Evolutionary conservation across 2,113 vertebrate genomes (phyloP).

Genomic region (Festucalex cinctus): DNA sequence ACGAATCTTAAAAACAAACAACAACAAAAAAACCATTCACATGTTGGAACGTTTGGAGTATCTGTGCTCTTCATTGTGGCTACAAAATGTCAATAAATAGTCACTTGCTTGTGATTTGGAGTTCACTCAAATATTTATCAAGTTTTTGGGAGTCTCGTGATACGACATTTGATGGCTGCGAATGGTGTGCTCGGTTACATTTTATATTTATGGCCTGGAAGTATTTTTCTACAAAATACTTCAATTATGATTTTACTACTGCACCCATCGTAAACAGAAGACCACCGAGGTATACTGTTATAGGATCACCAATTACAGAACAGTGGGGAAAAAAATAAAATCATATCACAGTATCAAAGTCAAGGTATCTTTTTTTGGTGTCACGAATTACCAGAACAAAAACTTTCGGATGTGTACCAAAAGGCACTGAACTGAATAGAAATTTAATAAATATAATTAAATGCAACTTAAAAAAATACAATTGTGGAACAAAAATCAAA

Average conservation of each 20-base stretch:
- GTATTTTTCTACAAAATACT: not conserved
- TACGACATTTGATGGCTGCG: not conserved
- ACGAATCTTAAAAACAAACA: constrained; percentile 13
- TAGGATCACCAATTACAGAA: not conserved
- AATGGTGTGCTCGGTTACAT: not conserved
- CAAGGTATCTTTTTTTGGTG: constrained; percentile 30
- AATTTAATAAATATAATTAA: not conserved
- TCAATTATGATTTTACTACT: not conserved
- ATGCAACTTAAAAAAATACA: not conserved
- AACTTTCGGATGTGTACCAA: not conserved
- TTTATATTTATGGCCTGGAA: not conserved
- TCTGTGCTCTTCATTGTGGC: constrained; percentile 46
- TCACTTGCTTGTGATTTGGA: constrained; percentile 35
- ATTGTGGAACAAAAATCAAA: not conserved
- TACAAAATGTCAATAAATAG: constrained; percentile 17
- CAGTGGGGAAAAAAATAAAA: not conserved
- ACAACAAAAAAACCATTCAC: constrained; percentile 25
- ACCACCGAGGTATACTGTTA: not conserved
- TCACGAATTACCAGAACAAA: constrained; percentile 8
- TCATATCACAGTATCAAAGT: constrained; percentile 65
- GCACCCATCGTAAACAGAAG: not conserved
- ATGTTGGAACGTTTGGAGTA: constrained; percentile 12
- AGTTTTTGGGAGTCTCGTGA: not conserved
- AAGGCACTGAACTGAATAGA: not conserved
- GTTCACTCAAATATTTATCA: not conserved